phyloP scores from a whole-genome alignment of 2,113 vertebrate species.

The Apeltes quadracus region DNA sequence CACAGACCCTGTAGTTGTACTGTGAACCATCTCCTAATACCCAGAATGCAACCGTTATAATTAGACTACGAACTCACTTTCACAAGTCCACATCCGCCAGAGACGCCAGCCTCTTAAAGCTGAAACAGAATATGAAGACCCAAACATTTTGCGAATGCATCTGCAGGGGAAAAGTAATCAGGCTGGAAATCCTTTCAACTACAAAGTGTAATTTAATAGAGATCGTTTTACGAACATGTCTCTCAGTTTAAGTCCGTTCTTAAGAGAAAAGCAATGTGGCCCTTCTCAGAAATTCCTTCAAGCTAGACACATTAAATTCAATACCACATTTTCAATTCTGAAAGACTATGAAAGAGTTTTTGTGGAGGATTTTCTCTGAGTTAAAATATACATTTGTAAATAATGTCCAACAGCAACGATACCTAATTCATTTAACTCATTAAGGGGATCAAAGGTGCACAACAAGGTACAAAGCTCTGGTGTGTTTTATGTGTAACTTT shows the following conservation, averaged over 20 bases:
- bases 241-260: not conserved
- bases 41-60: not conserved
- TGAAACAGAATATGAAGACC: constrained; percentile 12
- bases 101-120: not conserved
- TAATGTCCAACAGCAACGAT: not conserved
- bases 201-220: not conserved
- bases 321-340: not conserved
- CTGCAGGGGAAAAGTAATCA: not conserved
- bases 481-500: not conserved
- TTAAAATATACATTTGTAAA: not conserved
- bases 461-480: not conserved
- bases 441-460: not conserved
- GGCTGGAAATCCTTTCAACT: not conserved
- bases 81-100: not conserved
- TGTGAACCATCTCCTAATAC: not conserved
- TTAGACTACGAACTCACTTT: constrained; percentile 21
- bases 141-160: not conserved
- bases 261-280: not conserved
- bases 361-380: not conserved
- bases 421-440: not conserved
- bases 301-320: not conserved
- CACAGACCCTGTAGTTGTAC: not conserved
- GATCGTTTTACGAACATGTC: not conserved
- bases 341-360: not conserved
- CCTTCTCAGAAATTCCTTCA: not conserved